These are phyloP conservation scores for Lumbricus terrestris DNA, from an alignment of 2,888 invertebrate species.

Conservation along the genomic window DNA sequence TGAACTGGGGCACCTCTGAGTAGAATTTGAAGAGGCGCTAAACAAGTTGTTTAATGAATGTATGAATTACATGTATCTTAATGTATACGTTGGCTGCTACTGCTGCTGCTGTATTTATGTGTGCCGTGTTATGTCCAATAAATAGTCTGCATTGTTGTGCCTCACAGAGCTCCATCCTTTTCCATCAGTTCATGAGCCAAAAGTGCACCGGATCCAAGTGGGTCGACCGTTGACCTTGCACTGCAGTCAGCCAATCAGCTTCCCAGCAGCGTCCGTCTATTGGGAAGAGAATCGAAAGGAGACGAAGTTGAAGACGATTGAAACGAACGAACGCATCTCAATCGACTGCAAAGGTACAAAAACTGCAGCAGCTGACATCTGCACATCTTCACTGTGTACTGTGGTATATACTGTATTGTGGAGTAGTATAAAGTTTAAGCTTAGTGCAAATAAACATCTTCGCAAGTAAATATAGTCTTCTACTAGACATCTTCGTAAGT, in stretches of 20 bases:
- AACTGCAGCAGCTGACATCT: neutral
- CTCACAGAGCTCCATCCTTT: conserved; percentile 28
- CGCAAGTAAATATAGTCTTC: too few species aligned
- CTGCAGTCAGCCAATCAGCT: neutral
- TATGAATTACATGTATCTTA: too few species aligned
- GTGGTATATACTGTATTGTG: too few species aligned
- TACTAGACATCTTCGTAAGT: too few species aligned
- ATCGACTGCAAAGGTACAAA: neutral
- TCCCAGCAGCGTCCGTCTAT: neutral
- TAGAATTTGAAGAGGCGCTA: too few species aligned
- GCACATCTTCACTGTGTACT: too few species aligned
- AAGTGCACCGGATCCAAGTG: neutral
- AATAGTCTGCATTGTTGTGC: neutral
- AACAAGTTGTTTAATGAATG: too few species aligned
- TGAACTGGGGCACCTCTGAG: too few species aligned
- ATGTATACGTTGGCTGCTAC: too few species aligned
- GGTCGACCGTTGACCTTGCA: conserved; percentile 8
- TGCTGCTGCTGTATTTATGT: too few species aligned
- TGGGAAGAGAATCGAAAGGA: neutral
- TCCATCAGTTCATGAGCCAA: conserved; percentile 17
- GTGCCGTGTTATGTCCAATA: neutral
- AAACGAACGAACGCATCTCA: neutral
- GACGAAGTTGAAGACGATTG: neutral
- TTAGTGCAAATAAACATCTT: too few species aligned
- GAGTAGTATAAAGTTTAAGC: too few species aligned